phyloP scores from a whole-genome alignment of 1,140 invertebrate species.

The Pemphigus obesinymphae region DNA sequence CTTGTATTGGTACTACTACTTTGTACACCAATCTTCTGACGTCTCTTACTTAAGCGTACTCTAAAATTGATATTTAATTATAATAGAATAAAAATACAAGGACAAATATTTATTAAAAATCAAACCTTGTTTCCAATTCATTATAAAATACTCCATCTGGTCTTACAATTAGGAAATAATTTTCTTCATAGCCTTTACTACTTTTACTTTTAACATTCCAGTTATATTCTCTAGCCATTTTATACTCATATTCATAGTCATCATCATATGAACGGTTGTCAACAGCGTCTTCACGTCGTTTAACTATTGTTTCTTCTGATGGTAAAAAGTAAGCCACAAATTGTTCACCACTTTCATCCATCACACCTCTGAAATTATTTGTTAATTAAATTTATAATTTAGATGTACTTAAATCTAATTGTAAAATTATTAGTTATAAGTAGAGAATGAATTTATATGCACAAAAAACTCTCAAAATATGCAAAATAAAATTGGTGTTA shows the following conservation, averaged over 20 bases:
- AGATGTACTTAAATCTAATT: too few relatives aligned
- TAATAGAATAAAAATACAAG: not conserved
- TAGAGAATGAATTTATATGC: too few relatives aligned
- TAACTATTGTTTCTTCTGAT: slow-evolving; percentile 83
- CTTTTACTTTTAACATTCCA: slow-evolving; percentile 99
- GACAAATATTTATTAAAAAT: not conserved
- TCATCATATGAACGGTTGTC: slow-evolving; percentile 79
- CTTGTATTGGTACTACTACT: slow-evolving; percentile 72
- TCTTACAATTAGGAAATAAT: slow-evolving; percentile 93
- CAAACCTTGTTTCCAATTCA: slow-evolving; percentile 84
- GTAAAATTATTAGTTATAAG: too few relatives aligned
- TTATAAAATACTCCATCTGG: slow-evolving; percentile 93
- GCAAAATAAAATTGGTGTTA: too few relatives aligned
- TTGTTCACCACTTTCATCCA: slow-evolving; percentile 97
- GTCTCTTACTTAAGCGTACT: slow-evolving; percentile 83
- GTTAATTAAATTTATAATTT: not conserved
- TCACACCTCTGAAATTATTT: slow-evolving; percentile 72
- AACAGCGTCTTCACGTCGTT: slow-evolving; percentile 74
- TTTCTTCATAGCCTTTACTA: slow-evolving; percentile 96
- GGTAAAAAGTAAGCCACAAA: slow-evolving; percentile 98
- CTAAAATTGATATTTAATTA: slow-evolving; percentile 51
- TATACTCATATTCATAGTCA: slow-evolving; percentile 90
- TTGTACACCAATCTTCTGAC: slow-evolving; percentile 66
- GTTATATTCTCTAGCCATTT: slow-evolving; percentile 92
- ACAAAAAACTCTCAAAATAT: too few relatives aligned